A percentile compares a stretch with the other conserved stretches of the same genome.
Evolutionary conservation across 2,888 invertebrate genomes (phyloP).

Genomic region (Onchidella celtica): DNA sequence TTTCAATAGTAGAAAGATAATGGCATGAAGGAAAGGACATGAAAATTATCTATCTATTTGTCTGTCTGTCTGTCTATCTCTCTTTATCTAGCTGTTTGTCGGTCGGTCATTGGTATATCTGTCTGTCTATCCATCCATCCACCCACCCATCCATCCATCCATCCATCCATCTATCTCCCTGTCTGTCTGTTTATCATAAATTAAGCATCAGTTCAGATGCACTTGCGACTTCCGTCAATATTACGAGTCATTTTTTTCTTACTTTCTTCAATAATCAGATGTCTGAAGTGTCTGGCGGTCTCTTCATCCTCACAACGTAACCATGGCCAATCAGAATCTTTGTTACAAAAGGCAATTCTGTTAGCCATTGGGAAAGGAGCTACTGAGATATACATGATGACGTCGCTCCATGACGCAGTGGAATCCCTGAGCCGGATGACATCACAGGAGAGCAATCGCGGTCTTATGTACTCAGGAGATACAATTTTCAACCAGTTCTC

Average conservation of each 20-base stretch:
- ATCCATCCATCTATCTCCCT: no score
- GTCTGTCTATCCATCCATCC: no score
- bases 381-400: neutral
- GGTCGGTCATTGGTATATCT: no score
- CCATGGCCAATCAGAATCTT: neutral
- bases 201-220: no score
- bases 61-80: no score
- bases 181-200: no score
- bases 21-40: no score
- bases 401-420: neutral
- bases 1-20: no score
- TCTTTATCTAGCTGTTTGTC: no score
- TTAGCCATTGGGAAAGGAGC: neutral
- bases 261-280: neutral
- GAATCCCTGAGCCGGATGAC: neutral
- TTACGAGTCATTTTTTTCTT: neutral
- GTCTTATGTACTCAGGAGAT: neutral
- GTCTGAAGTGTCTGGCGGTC: neutral
- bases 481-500: neutral
- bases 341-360: neutral
- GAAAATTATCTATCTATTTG: no score
- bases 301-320: neutral
- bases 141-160: no score
- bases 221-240: no score
- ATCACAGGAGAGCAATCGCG: neutral